phyloP scores from a whole-genome alignment of 2,113 vertebrate genomes.

The Pogona vitticeps region DNA sequence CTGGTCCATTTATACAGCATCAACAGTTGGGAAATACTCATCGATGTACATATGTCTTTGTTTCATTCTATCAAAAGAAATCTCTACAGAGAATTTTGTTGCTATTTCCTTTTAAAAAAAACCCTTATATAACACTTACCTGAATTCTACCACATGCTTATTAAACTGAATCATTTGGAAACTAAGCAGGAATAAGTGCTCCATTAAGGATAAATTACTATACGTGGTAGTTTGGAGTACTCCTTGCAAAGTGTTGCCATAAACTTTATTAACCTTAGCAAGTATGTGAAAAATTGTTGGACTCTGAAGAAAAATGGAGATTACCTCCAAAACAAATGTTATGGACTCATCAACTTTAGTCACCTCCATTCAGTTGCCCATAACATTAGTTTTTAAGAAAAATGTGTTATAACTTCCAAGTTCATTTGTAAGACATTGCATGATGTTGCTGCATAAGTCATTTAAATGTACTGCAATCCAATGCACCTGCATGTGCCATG shows the following conservation, averaged over 20 bases:
- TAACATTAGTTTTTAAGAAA: slow-evolving; percentile 8
- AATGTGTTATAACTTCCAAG: neutral
- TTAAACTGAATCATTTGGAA: slow-evolving; percentile 30
- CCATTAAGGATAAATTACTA: slow-evolving; percentile 27
- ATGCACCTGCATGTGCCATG: neutral
- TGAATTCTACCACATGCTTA: slow-evolving; percentile 18
- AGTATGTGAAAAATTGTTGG: neutral
- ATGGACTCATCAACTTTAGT: slow-evolving; percentile 6
- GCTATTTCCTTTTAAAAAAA: neutral
- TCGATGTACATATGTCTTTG: neutral
- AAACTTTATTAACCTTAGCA: neutral
- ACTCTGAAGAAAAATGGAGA: slow-evolving; percentile 24
- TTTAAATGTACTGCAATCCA: neutral
- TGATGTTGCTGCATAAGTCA: neutral
- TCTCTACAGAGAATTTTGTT: neutral
- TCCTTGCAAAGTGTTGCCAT: slow-evolving; percentile 30
- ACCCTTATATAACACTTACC: neutral
- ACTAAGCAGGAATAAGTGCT: slow-evolving; percentile 26
- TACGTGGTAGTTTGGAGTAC: neutral
- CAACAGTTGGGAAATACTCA: neutral
- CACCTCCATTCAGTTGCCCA: neutral
- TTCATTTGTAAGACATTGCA: slow-evolving; percentile 1
- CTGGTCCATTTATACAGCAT: neutral
- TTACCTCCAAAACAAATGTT: slow-evolving; percentile 15
- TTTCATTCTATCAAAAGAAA: neutral